Conservation (phyloP, 2,113 vertebrate species). For the Apistogramma diplotaenia region DNA sequence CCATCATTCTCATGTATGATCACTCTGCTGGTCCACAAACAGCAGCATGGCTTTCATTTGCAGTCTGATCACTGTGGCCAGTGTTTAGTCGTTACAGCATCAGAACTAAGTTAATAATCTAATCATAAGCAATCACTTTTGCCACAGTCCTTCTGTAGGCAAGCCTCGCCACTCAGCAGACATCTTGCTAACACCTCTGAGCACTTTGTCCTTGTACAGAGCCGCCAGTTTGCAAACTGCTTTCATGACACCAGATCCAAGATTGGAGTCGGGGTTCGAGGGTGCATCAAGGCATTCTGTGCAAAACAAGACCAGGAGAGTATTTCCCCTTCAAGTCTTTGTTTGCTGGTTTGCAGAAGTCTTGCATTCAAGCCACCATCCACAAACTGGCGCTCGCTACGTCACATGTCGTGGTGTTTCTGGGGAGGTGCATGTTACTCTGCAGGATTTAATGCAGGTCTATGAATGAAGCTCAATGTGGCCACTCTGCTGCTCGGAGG, state of each 20-base stretch:
- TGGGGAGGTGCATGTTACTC: background rate
- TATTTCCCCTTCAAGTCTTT: too few species aligned
- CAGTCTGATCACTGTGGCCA: too few species aligned
- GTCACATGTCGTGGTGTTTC: background rate
- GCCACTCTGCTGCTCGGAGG: background rate
- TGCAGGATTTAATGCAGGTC: background rate
- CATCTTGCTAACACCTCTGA: background rate
- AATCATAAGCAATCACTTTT: background rate
- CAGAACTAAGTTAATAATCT: background rate
- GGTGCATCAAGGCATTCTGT: background rate
- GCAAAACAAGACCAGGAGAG: background rate
- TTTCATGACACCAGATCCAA: too few species aligned
- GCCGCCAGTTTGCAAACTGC: background rate
- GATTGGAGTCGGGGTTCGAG: too few species aligned
- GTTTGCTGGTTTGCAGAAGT: background rate
- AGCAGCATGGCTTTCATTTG: too few species aligned
- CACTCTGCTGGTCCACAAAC: too few species aligned
- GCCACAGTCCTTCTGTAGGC: background rate
- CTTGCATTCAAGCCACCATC: background rate
- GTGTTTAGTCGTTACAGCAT: too few species aligned
- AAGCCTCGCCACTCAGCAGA: background rate
- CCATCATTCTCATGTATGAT: too few species aligned
- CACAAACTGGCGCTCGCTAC: too few species aligned
- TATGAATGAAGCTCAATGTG: background rate
- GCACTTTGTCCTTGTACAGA: background rate